Evolutionary conservation across 1,140 invertebrate species (phyloP), one percentile per base, ranked within the genome.

Genomic region (Dreissena polymorpha): DNA sequence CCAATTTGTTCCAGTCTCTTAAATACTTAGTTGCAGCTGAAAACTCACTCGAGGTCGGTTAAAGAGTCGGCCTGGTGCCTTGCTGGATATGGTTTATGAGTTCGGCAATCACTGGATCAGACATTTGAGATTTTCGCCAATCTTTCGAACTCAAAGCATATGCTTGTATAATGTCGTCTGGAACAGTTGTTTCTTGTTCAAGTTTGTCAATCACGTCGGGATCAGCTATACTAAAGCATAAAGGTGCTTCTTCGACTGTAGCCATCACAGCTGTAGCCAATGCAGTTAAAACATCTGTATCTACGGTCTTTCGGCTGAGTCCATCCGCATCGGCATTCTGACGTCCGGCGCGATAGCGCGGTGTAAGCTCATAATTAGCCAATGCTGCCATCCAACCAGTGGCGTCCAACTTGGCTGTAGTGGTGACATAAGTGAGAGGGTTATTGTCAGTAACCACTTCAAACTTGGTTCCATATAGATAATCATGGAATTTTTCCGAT

Each of bases 401-500:
- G 39, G 39, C 39, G 39, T 5, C 39, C 39, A 39, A 39, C 39
- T 39, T 39, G 39, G 39, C 39, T 5, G 39, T 39, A 39, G 39
- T 39, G 8, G 39, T 39, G 8, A 39, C 39, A 39, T 39, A 39
- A 39, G 39, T 39, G 39, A 39, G 39, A 39, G 39, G 39, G 39
- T 39, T 39, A 39, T 39, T 39, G 39, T 39, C 39, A 39, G 39
- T 39, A 2, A 39, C 39, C 39, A 39, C 39, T 39, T 39, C 39
- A 39, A 77, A 67, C 67, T 8, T 49, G 27, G 60, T 55, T 23
- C 84, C 84, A 76, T 82, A 81, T 10, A 85, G 67, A 71, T 85
- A 82, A 57, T 85, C 76, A 39, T 85, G 70, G 55, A 85, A 85
- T 55, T 81, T 69, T 23, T 76, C 72, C 13, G 72, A 63, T 7